Evolutionary conservation across 2,113 vertebrate genomes (phyloP), one percentile per base, ranked within the genome.

Genomic region (Myxocyprinus asiaticus): DNA sequence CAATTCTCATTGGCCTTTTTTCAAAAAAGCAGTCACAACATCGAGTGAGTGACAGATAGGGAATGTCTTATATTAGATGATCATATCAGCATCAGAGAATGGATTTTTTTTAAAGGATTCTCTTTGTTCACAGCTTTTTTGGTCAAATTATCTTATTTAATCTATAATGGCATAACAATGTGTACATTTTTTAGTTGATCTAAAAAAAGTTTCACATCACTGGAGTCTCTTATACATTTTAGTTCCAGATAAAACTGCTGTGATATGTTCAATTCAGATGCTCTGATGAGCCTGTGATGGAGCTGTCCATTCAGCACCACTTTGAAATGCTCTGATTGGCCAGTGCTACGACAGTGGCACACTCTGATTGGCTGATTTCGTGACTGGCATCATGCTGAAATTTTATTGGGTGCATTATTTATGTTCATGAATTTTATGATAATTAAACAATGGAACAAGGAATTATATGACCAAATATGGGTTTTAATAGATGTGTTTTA

Each of bases 301-400:
- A 82, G 79, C 85, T 87, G 79, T 85, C 83, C 85, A 9, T 83
- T 83, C 85, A 87, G 85, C 79, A 83, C 83, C 80, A 80, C 59
- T 50, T 11, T 43, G 10, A 22, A 50, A 51, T 14, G 6, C 61
- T 63, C 70, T 68, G 47, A 67, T 72, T 53, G n/a, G 62, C 6
- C 42, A 65, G 7, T 15, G 7, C 33, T 58, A 2, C 55, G 45
- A 17, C 17, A 72, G 9, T 0, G 53, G 9, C 51, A 12, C 17
- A 8, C 63, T 63, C 58, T 56, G 22, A 56, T 44, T 44, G 33
- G 51, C 4, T 10, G 22, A 33, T 33, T 33, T 33, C 3, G 22
- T 33, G 22, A 33, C 22, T 4, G 10, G 10, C 43, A 7, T 66
- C 64, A 66, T 43, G 14, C 43, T n/a, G 42, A 45, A 12, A 6